Evolutionary conservation across 2,113 vertebrate species (phyloP), one percentile per base, ranked within the genome.

Genomic region (Bolborhynchus lineola): DNA sequence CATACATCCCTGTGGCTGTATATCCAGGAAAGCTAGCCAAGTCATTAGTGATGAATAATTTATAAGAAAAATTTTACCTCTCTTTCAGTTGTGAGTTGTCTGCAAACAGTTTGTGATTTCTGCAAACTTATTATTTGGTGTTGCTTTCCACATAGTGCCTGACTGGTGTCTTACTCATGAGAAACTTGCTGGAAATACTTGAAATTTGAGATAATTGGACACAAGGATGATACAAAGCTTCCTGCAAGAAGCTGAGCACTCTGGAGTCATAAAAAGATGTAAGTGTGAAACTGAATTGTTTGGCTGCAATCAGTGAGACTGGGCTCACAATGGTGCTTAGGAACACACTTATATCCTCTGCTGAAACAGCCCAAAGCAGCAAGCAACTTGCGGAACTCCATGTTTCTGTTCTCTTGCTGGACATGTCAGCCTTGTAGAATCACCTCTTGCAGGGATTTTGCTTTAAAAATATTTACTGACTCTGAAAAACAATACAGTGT

Each of bases 1-100:
- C 88, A 92, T 96, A 94, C 93, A 87, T 94, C 96, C 95, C 95
- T 63, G 88, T 95, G 96, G 92, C 95, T 97, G 85, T 95, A 94
- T 94, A 96, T 82, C 70, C 92, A 95, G 92, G 93, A 97, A 96
- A 93, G 95, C 92, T 95, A 87, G 65, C 88, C 88, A 95, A 96
- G 96, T 96, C 95, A 95, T 95, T 92, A 93, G 63, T 52, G 65
- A 91, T 97, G 81, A 97, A 96, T 97, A 95, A 97, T 97, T 96
- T 93, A 95, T 93, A 86, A 33, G 77, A 72, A 86, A 96, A 95
- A 96, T 96, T 96, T 96, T 96, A 86, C 93, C 92, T 94, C 95
- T 94, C 2, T 96, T 96, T 96, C 88, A 92, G 67, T 89, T 94
- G 72, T 39, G 81, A 95, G 84, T 89, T 71, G 57, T 57, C 86